A percentile compares a stretch with the other conserved stretches of the same genome.
These are phyloP conservation scores for Pherbina coryleti DNA, from an alignment of 2,888 invertebrate species.

Conservation along the genomic window DNA sequence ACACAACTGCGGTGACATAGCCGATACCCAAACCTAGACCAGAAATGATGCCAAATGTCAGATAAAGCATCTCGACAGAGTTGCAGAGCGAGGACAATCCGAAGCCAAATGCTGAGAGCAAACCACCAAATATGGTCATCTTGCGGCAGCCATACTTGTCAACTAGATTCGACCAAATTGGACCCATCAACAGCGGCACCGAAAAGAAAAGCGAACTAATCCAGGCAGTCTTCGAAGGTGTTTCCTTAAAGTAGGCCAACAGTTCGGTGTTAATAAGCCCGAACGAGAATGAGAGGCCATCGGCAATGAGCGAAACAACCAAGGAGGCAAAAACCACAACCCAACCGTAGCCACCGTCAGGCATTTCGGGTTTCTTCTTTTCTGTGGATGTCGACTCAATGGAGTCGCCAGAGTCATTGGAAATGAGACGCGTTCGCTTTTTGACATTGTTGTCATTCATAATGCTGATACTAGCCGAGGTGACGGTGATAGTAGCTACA, in stretches of 20 bases:
- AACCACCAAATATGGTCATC: constrained; percentile 81
- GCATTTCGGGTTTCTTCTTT: constrained; percentile 67
- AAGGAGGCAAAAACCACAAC: constrained; percentile 86
- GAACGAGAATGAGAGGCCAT: constrained; percentile 94
- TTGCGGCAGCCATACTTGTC: constrained; percentile 87
- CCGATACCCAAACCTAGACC: constrained; percentile 85
- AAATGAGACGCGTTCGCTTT: constrained; percentile 64
- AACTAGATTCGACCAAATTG: constrained; percentile 78
- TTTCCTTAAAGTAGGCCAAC: constrained; percentile 82
- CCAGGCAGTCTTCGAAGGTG: constrained; percentile 89
- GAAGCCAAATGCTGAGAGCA: constrained; percentile 82
- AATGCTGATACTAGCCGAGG: constrained; percentile 45
- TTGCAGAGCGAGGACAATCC: constrained; percentile 79
- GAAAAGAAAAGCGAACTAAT: constrained; percentile 91
- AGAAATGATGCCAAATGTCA: constrained; percentile 88
- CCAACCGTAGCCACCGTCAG: constrained; percentile 70
- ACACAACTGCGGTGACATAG: constrained; percentile 91
- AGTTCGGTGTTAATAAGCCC: constrained; percentile 90
- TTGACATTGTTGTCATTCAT: constrained; percentile 53
- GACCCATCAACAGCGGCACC: constrained; percentile 85
- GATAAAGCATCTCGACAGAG: constrained; percentile 82
- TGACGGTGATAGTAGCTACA: constrained; percentile 38
- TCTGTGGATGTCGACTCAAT: constrained; percentile 64
- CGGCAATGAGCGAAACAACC: constrained; percentile 88
- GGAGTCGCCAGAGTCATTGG: constrained; percentile 67